A percentile compares a stretch with the other conserved stretches of the same genome.
Evolutionary conservation across 2,113 vertebrate genomes (phyloP).

Genomic region (Corapipo altera): DNA sequence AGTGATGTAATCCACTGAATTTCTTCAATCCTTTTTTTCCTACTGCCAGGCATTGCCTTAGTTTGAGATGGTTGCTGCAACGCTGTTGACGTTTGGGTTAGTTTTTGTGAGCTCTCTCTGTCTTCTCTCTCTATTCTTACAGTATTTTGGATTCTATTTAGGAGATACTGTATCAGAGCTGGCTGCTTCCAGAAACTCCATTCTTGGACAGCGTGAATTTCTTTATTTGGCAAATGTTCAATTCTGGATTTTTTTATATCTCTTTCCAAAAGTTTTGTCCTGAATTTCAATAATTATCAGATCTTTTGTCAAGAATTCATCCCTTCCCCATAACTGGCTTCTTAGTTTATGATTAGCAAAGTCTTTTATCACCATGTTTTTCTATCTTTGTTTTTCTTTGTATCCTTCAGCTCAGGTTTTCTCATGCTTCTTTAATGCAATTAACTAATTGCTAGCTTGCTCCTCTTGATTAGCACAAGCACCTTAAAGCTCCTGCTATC

Average conservation of each 20-base stretch:
- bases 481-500: not conserved
- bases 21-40: not conserved
- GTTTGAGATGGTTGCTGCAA: not conserved
- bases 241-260: not conserved
- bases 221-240: not conserved
- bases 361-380: not conserved
- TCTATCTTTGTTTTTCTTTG: not conserved
- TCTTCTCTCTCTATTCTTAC: not conserved
- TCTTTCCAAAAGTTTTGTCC: not conserved
- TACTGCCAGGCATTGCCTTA: not conserved
- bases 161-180: not conserved
- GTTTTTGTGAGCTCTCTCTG: not conserved
- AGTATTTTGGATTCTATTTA: not conserved
- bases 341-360: not conserved
- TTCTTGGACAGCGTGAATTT: not conserved
- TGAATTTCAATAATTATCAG: not conserved
- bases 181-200: not conserved
- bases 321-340: not conserved
- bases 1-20: not conserved
- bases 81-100: not conserved
- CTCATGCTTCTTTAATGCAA: conserved; percentile 36
- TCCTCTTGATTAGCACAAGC: not conserved
- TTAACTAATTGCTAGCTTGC: conserved; percentile 28
- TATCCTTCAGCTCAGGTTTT: not conserved
- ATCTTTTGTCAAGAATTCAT: not conserved